Percentiles rank a stretch among this genome's conserved stretches.
Evolutionary conservation across 92 coral and sea anemone species (phyloP).

Genomic region (Epizoanthus ramosus): DNA sequence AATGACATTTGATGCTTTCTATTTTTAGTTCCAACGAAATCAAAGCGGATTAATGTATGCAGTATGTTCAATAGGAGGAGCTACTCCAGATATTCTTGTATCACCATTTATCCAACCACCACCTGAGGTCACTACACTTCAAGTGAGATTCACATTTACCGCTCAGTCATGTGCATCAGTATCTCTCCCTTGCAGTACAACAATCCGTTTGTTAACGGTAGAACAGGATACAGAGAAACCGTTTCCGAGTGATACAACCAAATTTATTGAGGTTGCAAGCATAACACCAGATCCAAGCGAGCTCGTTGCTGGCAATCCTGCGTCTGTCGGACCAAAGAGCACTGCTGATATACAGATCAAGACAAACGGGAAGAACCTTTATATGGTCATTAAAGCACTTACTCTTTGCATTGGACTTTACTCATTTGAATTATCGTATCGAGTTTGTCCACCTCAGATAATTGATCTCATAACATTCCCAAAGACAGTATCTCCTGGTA

Average conservation of each 20-base stretch:
- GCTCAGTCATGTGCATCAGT: not conserved
- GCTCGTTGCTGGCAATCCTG: not conserved
- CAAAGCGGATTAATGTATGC: no score
- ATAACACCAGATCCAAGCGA: not conserved
- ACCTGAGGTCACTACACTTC: not conserved
- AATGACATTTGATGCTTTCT: no score
- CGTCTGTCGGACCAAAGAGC: not conserved
- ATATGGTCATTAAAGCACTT: not conserved
- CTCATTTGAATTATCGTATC: constrained; percentile 2
- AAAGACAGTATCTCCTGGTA: not conserved
- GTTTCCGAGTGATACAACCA: not conserved
- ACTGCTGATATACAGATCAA: not conserved
- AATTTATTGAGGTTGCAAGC: not conserved
- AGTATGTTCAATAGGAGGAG: no score
- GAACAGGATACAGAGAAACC: not conserved
- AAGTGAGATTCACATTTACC: constrained; percentile 1
- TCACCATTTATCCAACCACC: not conserved
- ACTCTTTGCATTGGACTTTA: constrained; percentile 3
- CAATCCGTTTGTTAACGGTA: not conserved
- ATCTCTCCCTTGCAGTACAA: not conserved
- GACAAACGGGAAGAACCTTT: not conserved
- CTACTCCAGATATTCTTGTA: no score
- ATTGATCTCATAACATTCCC: constrained; percentile 1
- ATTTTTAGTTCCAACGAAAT: no score
- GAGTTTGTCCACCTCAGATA: not conserved